Conservation (phyloP, 2,888 invertebrate genomes). For the Strigamia maritima region DNA sequence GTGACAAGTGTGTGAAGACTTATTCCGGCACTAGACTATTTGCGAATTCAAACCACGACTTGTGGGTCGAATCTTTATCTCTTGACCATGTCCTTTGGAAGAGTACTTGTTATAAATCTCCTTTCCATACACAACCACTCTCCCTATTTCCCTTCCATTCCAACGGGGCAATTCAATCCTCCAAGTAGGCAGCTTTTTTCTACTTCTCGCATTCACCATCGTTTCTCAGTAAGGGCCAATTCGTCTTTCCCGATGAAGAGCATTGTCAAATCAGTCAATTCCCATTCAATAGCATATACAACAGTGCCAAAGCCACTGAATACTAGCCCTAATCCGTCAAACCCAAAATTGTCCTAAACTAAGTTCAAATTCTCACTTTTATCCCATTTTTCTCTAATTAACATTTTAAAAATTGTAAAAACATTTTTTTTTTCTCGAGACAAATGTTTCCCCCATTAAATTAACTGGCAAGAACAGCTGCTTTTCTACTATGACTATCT, state of each 20-base stretch:
- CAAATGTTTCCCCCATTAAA: slow-evolving; percentile 16
- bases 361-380: background rate
- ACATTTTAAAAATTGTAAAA: background rate
- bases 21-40: background rate
- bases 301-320: background rate
- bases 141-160: slow-evolving; percentile 33
- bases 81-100: slow-evolving; percentile 34
- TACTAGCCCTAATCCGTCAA: too few relatives aligned
- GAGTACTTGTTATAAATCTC: slow-evolving; percentile 34
- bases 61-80: slow-evolving; percentile 34
- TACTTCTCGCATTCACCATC: slow-evolving; percentile 8
- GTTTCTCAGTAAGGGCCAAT: background rate
- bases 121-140: slow-evolving; percentile 32
- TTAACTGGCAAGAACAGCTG: slow-evolving; percentile 28
- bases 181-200: background rate
- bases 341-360: background rate
- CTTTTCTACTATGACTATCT: background rate
- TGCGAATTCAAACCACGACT: slow-evolving; percentile 30
- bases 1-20: slow-evolving; percentile 28
- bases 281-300: background rate
- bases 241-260: slow-evolving; percentile 1
- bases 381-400: background rate
- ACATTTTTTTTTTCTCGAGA: background rate
- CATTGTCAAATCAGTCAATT: slow-evolving; percentile 22
- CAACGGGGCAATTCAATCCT: slow-evolving; percentile 25